Evolutionary conservation across 1,140 invertebrate genomes (phyloP), one percentile per base, ranked within the genome.

Genomic region (Drosophila rufa): DNA sequence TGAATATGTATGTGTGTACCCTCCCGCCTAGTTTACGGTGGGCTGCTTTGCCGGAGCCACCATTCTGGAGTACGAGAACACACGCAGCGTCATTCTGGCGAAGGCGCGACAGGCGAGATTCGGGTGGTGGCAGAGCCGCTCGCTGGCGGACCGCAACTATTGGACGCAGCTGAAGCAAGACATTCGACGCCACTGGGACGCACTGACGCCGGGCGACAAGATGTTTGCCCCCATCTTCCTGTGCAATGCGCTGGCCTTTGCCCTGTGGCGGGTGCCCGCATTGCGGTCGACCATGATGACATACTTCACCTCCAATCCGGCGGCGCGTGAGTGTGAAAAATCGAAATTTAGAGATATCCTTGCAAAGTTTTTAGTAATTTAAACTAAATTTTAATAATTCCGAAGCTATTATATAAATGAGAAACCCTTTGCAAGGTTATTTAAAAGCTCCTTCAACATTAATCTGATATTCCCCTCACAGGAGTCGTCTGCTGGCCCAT

Each of bases 41-140:
- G 94, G 94, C 33, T 96, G 95, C 91, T 95, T 98, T 92, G 93
- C 94, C 12, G 96, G 95, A 46, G 96, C 96, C 87, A 95, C 96
- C 19, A 96, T 98, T 69, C 97, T 97, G 96, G 96, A 98, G 93
- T 98, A 98, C 95, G 97, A 99, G 93, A 95, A 95, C 80, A 94
- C 97, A 83, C 93, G 96, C 71, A 92, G 94, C 46, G 94, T 95
- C 92, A 95, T 95, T 1, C 90, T 94, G 27, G 93, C 92, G 15
- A 93, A 95, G 77, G 93, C 95, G 6, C 94, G 94, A 75, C 94
- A 94, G 46, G 91, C 94, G 53, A 90, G 81, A 36, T 81, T 91
- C 14, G 92, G 85, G 33, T 95, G 94, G 94, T 85, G 77, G 60
- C 79, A 80, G 19, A 82, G 76, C 47, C 77, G 81, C 8, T 50